Evolutionary conservation across 2,797 vertebrate species (phyloP).

Genomic region (Sebastes goodei): DNA sequence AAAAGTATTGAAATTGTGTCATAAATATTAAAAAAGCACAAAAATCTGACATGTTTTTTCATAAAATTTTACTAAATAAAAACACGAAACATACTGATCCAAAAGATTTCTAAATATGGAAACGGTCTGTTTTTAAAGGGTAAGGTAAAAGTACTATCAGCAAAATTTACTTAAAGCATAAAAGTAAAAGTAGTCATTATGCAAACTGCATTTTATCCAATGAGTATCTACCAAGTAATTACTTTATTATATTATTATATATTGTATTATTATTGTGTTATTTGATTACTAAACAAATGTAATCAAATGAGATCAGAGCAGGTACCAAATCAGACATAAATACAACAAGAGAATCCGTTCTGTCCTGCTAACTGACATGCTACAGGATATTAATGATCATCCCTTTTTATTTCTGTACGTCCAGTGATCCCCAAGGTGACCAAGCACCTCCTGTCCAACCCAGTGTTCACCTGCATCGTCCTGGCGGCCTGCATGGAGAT

Average conservation of each 20-base stretch:
- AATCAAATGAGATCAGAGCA: neutral
- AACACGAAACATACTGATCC: no score
- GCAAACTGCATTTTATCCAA: neutral
- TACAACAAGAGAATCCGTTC: neutral
- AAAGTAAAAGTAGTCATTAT: neutral
- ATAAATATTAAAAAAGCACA: no score
- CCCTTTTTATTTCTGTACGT: neutral
- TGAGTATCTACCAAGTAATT: neutral
- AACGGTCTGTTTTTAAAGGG: no score
- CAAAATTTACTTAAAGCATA: neutral
- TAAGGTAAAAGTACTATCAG: neutral
- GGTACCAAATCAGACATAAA: neutral
- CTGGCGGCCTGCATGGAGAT: conserved; percentile 99
- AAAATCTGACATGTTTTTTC: no score
- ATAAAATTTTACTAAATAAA: no score
- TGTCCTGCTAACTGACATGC: neutral
- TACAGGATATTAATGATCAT: neutral
- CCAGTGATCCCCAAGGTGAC: conserved; percentile 98
- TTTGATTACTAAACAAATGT: neutral
- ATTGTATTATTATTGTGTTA: neutral
- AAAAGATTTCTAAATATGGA: no score
- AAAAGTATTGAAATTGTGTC: no score
- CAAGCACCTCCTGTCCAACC: conserved; percentile 95
- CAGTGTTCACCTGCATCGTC: conserved; percentile 97
- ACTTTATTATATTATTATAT: neutral